These are phyloP conservation scores for Forpus xanthops DNA, from an alignment of 2,797 vertebrate species.

Conservation along the genomic window DNA sequence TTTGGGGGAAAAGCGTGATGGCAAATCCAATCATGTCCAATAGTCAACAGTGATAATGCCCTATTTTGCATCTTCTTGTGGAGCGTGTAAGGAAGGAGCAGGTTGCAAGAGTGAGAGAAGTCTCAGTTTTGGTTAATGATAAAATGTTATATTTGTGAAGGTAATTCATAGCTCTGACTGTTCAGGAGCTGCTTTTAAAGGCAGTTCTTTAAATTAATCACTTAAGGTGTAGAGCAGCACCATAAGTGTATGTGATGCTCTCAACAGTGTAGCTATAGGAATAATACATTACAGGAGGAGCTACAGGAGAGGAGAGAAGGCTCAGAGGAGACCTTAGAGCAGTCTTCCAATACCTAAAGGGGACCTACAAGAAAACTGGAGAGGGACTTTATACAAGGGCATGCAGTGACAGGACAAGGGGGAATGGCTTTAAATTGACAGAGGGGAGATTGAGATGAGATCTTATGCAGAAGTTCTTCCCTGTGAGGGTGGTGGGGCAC, in stretches of 20 bases:
- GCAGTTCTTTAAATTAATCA: neutral
- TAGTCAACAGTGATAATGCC: neutral
- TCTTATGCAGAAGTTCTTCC: neutral
- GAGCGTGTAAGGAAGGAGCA: neutral
- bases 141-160: neutral
- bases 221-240: neutral
- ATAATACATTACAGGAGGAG: neutral
- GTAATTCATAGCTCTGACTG: neutral
- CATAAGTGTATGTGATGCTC: accelerated
- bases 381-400: neutral
- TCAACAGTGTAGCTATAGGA: neutral
- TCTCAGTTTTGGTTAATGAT: neutral
- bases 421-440: neutral
- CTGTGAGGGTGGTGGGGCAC: neutral
- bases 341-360: neutral
- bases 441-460: neutral
- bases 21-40: neutral
- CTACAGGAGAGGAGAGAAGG: neutral
- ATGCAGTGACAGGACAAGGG: neutral
- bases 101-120: neutral
- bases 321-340: neutral
- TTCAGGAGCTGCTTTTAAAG: neutral
- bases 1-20: neutral
- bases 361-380: neutral
- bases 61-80: neutral